Conservation (phyloP, 2,113 vertebrate species). For the Telmatochromis sp. region DNA sequence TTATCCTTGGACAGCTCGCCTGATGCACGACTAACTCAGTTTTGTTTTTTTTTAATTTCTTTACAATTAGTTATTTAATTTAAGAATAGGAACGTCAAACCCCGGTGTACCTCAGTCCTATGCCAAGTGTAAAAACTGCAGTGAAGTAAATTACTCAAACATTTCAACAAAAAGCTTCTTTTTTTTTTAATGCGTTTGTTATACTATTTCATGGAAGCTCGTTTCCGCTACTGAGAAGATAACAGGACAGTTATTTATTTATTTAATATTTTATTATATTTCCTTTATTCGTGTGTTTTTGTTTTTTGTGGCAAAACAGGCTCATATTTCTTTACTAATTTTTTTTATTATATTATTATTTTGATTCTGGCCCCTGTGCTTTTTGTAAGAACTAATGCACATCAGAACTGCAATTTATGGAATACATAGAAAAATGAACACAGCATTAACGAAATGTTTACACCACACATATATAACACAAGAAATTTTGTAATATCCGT, state of each 20-base stretch:
- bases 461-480: no score
- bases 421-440: neutral
- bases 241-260: neutral
- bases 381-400: neutral
- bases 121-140: neutral
- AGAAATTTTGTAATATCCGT: neutral
- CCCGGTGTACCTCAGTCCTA: neutral
- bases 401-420: neutral
- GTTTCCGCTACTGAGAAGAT: neutral
- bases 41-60: no score
- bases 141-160: neutral
- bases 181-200: neutral
- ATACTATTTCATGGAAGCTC: neutral
- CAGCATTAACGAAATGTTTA: neutral
- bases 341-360: neutral
- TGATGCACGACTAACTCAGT: no score
- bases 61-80: neutral
- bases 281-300: neutral
- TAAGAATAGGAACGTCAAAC: neutral
- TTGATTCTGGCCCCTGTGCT: neutral
- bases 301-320: neutral
- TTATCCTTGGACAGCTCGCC: neutral
- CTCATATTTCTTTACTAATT: neutral
- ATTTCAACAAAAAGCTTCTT: neutral
- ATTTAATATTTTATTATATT: neutral